Base-by-base conservation (phyloP, 2,113 vertebrate species). In the Dromas ardeola region DNA sequence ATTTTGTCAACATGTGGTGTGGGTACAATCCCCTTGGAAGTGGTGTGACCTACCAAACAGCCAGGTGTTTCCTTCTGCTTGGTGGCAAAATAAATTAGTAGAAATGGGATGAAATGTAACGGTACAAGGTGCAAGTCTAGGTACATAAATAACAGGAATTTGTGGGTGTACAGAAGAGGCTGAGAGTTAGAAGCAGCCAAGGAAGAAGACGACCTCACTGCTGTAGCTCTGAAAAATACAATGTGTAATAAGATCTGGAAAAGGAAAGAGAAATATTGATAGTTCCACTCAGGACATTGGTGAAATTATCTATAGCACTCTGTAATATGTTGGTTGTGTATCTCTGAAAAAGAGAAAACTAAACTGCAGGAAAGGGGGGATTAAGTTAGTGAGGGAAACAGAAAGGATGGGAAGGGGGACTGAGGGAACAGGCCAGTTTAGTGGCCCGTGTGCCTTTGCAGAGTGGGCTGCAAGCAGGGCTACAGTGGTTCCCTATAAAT, bases 391-490 rank as follows among this genome's bases (percentile, higher is more conserved):
- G 21, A 29, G 9, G 45, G 26, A 88, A 88, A 52, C 1, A 40
- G 50, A 8, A 6, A 17, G 27, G 8, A 26, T 21, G 9, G 12
- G 21, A 73, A 74, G 13, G 5, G 5, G 6, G 13, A 29, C 36
- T 11, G 27, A 77, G 11, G 38, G 47, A 77, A 4, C 10, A 62
- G 29, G 15, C 8, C 16, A 36, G 9, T 63, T 45, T 15, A 49
- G 19, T 34, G 36, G 7, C 14, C 8, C 0, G 0, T n/a, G 7
- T 1, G 0, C 18, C 6, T 69, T 11, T 55, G 27, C 16, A 27
- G 80, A 92, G 10, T 8, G 5, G 25, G 30, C 8, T 5, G 5
- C 6, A 25, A 80, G 34, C 29, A 21, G 10, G 30, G 11, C 36
- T 49, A n/a, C 8, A 43, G 15, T 7, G 17, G 2, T 40, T 88